Conservation (phyloP, 2,113 vertebrate species). For the Leucoraja erinaceus region DNA sequence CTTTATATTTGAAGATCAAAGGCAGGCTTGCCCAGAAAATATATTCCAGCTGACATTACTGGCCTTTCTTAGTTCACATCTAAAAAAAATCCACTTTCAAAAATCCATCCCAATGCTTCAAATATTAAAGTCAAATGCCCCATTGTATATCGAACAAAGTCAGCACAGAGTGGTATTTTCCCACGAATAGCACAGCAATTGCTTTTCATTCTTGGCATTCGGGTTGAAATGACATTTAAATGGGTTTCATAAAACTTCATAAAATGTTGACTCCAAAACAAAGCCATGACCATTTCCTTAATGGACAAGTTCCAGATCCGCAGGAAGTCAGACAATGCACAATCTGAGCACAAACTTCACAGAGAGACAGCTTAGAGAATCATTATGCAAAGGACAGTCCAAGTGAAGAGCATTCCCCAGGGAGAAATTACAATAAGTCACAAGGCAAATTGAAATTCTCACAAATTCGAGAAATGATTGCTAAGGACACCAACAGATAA, state of each 20-base stretch:
- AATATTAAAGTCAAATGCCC: not conserved
- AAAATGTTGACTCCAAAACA: constrained; percentile 17
- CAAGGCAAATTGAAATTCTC: not conserved
- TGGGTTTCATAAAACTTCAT: constrained; percentile 4
- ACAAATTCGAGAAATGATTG: not conserved
- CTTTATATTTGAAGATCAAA: not conserved
- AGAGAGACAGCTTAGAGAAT: not conserved
- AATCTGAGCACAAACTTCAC: not conserved
- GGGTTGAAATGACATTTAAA: not conserved
- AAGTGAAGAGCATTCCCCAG: constrained; percentile 1
- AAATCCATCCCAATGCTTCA: not conserved
- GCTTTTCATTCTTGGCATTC: not conserved
- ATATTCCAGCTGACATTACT: not conserved
- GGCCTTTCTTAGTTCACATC: not conserved
- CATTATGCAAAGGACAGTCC: not conserved
- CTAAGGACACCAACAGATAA: not conserved
- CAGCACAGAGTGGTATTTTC: not conserved
- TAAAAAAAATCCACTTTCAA: not conserved
- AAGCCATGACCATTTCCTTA: constrained; percentile 14
- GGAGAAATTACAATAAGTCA: not conserved
- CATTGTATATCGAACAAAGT: not conserved
- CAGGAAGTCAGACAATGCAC: constrained; percentile 9
- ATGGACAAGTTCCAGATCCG: not conserved
- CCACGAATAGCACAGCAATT: not conserved
- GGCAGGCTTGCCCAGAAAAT: too few relatives aligned